phyloP scores from a whole-genome alignment of 1,140 invertebrate genomes.

The Triops cancriformis region DNA sequence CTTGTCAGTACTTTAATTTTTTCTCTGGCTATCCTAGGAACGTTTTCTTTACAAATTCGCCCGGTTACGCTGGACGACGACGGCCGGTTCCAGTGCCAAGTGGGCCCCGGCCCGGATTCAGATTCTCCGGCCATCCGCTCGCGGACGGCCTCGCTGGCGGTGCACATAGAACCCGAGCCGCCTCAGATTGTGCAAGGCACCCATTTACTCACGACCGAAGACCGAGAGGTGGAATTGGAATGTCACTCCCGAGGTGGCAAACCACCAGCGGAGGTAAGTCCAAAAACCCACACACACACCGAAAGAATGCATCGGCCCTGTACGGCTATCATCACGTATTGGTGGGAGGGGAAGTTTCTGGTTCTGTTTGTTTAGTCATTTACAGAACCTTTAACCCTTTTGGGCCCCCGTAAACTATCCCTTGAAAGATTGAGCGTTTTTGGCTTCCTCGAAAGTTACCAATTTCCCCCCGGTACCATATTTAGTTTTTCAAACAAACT shows the following conservation, averaged over 20 bases:
- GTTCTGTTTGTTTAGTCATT: too few relatives aligned
- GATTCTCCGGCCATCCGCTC: slow-evolving; percentile 68
- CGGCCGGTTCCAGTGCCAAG: slow-evolving; percentile 83
- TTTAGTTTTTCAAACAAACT: too few relatives aligned
- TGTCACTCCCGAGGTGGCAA: slow-evolving; percentile 83
- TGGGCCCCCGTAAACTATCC: too few relatives aligned
- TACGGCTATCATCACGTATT: not conserved
- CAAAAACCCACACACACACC: slow-evolving; percentile 29
- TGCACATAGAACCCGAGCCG: slow-evolving; percentile 77
- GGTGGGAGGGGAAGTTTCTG: too few relatives aligned
- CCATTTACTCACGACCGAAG: slow-evolving; percentile 71
- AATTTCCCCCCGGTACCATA: too few relatives aligned
- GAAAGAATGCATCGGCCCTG: slow-evolving; percentile 11
- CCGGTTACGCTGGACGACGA: slow-evolving; percentile 84
- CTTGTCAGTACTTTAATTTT: not conserved
- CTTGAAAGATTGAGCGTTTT: too few relatives aligned
- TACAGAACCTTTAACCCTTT: too few relatives aligned
- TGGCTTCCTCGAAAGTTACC: too few relatives aligned
- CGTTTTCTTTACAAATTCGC: slow-evolving; percentile 75
- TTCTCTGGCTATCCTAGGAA: slow-evolving; percentile 51
- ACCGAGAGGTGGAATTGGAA: slow-evolving; percentile 77
- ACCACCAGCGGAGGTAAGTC: slow-evolving; percentile 74
- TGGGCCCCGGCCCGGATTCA: slow-evolving; percentile 52
- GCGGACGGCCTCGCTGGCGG: slow-evolving; percentile 69
- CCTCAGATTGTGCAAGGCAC: slow-evolving; percentile 76